Evolutionary conservation across 2,888 invertebrate species (phyloP).

Genomic region (Trissonchulus sp.): DNA sequence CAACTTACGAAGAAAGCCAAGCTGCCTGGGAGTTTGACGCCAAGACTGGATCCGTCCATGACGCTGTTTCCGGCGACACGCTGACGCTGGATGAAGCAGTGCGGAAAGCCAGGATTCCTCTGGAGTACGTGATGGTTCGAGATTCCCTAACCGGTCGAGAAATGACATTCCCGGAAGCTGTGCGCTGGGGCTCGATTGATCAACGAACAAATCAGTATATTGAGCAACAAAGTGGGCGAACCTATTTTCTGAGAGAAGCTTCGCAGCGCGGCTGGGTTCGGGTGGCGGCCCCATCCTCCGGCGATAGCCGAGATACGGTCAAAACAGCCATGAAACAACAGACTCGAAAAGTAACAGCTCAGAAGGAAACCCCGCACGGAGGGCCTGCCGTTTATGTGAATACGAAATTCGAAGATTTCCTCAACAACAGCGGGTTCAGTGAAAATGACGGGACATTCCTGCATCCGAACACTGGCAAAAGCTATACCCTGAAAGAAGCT

Average conservation of each 20-base stretch:
- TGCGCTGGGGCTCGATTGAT: constrained; percentile 51
- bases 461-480: constrained; percentile 61
- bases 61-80: constrained; percentile 61
- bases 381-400: constrained; percentile 31
- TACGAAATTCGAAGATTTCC: constrained; percentile 67
- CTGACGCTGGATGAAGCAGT: constrained; percentile 65
- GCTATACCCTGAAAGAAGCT: constrained; percentile 71
- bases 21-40: constrained; percentile 59
- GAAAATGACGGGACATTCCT: constrained; percentile 68
- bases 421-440: constrained; percentile 60
- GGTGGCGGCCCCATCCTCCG: constrained; percentile 3
- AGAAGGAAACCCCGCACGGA: constrained; percentile 16
- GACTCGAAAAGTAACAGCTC: neutral
- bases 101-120: constrained; percentile 45
- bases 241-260: constrained; percentile 67
- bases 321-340: constrained; percentile 24
- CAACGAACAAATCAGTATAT: constrained; percentile 42
- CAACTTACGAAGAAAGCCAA: constrained; percentile 23
- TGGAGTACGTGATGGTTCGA: constrained; percentile 61
- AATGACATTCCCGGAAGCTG: constrained; percentile 51
- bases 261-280: constrained; percentile 70
- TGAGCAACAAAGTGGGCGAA: constrained; percentile 18
- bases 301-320: constrained; percentile 12
- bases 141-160: constrained; percentile 65
- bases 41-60: constrained; percentile 68